A percentile compares a stretch with the other conserved stretches of the same genome.
These are phyloP conservation scores for Drosophila neonasuta DNA, from an alignment of 2,888 invertebrate genomes.

Conservation along the genomic window DNA sequence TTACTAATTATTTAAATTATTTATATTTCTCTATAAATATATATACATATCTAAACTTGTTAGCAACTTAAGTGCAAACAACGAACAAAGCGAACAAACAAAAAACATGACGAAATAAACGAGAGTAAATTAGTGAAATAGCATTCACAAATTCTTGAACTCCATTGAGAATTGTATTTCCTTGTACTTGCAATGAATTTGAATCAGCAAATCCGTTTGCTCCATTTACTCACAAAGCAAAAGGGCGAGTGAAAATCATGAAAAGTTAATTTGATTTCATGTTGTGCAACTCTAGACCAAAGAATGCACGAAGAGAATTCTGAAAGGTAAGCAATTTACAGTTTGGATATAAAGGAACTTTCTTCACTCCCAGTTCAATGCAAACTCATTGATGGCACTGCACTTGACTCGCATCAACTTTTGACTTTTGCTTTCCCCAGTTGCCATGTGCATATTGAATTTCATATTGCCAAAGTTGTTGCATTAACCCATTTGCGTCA, in stretches of 20 bases:
- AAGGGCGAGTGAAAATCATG: slow-evolving; percentile 11
- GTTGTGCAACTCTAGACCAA: neutral
- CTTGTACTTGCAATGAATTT: slow-evolving; percentile 2
- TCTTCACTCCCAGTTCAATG: slow-evolving; percentile 30
- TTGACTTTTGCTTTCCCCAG: neutral
- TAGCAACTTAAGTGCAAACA: slow-evolving; percentile 54
- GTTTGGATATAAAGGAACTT: slow-evolving; percentile 30
- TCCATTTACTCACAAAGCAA: slow-evolving; percentile 4
- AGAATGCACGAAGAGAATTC: neutral
- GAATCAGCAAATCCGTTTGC: slow-evolving; percentile 9
- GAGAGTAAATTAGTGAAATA: slow-evolving; percentile 47
- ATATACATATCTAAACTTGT: slow-evolving; percentile 42
- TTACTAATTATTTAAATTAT: slow-evolving; percentile 68
- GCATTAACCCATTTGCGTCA: slow-evolving; percentile 16
- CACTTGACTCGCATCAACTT: slow-evolving; percentile 23
- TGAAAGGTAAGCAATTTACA: neutral
- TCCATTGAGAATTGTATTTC: slow-evolving; percentile 1
- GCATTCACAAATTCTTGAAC: slow-evolving; percentile 8
- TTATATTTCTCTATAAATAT: slow-evolving; percentile 48
- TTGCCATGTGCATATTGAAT: slow-evolving; percentile 34
- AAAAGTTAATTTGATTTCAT: slow-evolving; percentile 36
- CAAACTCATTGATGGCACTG: slow-evolving; percentile 26
- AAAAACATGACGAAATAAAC: slow-evolving; percentile 45
- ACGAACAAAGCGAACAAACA: slow-evolving; percentile 44
- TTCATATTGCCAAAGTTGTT: slow-evolving; percentile 11